These are phyloP conservation scores for Eumeta japonica DNA, from an alignment of 1,140 invertebrate genomes.

Conservation along the genomic window DNA sequence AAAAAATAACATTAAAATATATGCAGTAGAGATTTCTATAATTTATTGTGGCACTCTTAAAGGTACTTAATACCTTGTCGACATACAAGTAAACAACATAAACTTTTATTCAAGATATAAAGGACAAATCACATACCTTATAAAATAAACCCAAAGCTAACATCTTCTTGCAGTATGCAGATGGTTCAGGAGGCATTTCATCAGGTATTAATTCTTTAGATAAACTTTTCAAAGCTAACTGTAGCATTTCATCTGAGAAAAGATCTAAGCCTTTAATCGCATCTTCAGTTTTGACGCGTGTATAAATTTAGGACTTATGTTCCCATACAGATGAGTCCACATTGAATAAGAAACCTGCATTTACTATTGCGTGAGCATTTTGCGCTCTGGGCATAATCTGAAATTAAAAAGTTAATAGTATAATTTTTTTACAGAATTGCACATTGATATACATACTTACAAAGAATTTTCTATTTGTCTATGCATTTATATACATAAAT, in stretches of 20 bases:
- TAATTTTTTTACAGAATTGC: neutral
- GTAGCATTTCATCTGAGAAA: slow-evolving; percentile 51
- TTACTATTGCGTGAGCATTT: slow-evolving; percentile 82
- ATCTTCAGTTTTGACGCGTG: slow-evolving; percentile 68
- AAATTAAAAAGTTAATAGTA: slow-evolving; percentile 19
- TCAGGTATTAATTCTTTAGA: slow-evolving; percentile 65
- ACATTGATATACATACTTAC: slow-evolving; percentile 3
- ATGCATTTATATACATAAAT: neutral
- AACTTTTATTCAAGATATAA: neutral
- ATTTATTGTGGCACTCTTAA: no score
- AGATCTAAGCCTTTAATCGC: slow-evolving; percentile 59
- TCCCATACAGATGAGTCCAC: slow-evolving; percentile 38
- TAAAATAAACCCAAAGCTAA: slow-evolving; percentile 66
- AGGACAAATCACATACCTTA: slow-evolving; percentile 54
- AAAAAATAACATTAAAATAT: no score
- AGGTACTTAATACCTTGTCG: no score
- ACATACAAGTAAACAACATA: no score
- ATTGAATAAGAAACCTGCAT: slow-evolving; percentile 75
- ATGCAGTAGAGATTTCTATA: no score
- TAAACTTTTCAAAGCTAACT: slow-evolving; percentile 60
- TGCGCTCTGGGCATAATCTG: slow-evolving; percentile 78
- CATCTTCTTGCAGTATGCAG: slow-evolving; percentile 63
- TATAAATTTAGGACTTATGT: slow-evolving; percentile 58
- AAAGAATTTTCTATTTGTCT: slow-evolving; percentile 1
- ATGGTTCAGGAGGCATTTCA: slow-evolving; percentile 63